A percentile compares a stretch with the other conserved stretches of the same genome.
Evolutionary conservation across 2,888 invertebrate species (phyloP).

Genomic region (Drosophila putrida): DNA sequence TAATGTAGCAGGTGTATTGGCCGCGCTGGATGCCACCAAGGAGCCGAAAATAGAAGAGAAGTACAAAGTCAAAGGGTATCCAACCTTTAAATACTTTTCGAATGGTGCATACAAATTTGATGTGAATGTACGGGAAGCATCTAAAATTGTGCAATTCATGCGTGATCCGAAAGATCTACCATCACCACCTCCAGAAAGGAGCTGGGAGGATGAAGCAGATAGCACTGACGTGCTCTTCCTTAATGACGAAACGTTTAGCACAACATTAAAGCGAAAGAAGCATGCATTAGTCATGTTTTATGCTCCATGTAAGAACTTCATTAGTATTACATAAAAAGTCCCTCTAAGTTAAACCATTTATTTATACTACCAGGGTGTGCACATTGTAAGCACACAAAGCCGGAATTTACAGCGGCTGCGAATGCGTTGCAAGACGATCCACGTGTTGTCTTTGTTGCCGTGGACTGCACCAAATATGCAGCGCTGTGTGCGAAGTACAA

Average conservation of each 20-base stretch:
- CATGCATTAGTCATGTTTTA: slow-evolving; percentile 96
- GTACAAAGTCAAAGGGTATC: slow-evolving; percentile 92
- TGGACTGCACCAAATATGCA: slow-evolving; percentile 91
- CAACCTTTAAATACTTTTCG: slow-evolving; percentile 92
- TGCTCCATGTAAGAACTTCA: slow-evolving; percentile 92
- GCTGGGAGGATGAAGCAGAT: slow-evolving; percentile 91
- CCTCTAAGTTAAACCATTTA: neutral
- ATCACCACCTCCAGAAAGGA: slow-evolving; percentile 92
- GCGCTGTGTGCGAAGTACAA: slow-evolving; percentile 89
- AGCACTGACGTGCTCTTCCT: slow-evolving; percentile 91
- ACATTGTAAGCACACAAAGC: slow-evolving; percentile 95
- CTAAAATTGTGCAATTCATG: slow-evolving; percentile 93
- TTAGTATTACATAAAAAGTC: neutral
- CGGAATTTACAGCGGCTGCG: slow-evolving; percentile 92
- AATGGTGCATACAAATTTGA: slow-evolving; percentile 93
- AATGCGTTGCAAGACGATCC: slow-evolving; percentile 91
- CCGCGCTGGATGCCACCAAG: slow-evolving; percentile 94
- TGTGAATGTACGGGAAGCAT: slow-evolving; percentile 91
- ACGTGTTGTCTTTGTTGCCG: slow-evolving; percentile 92
- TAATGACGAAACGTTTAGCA: slow-evolving; percentile 90
- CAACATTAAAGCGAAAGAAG: slow-evolving; percentile 92
- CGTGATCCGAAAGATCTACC: slow-evolving; percentile 93
- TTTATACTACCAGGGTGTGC: slow-evolving; percentile 91
- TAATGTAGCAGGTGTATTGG: slow-evolving; percentile 91
- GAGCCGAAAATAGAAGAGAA: slow-evolving; percentile 89